Conservation (phyloP, 2,797 vertebrate genomes). For the Eupleurogrammus muticus region DNA sequence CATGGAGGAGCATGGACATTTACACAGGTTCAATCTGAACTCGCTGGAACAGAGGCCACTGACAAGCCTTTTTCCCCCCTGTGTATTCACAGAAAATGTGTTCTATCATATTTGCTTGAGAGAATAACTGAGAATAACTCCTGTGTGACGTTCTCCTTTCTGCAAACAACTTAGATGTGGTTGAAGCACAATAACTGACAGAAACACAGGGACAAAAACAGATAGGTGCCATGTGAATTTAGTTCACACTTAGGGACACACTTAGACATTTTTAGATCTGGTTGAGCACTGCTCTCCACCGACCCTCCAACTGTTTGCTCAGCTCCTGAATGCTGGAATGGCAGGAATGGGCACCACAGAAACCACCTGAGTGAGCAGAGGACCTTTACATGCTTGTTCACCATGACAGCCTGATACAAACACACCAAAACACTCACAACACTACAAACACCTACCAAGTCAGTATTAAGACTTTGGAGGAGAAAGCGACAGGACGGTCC, state of each 20-base stretch:
- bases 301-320: constrained; percentile 62
- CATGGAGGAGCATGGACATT: too few relatives aligned
- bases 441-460: constrained; percentile 31
- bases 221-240: background rate
- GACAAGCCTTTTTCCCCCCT: too few relatives aligned
- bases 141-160: constrained; percentile 9
- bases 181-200: background rate
- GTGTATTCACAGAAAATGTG: too few relatives aligned
- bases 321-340: constrained; percentile 68
- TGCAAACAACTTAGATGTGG: background rate
- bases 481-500: too few relatives aligned
- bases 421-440: constrained; percentile 69
- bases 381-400: constrained; percentile 70
- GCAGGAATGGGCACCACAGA: constrained; percentile 75
- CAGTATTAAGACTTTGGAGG: background rate
- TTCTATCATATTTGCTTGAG: too few relatives aligned
- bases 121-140: background rate
- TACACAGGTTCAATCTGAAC: too few relatives aligned
- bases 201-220: constrained; percentile 2
- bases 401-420: constrained; percentile 80
- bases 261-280: constrained; percentile 12
- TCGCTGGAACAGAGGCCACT: too few relatives aligned
- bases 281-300: constrained; percentile 28
- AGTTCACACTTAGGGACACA: constrained; percentile 9
- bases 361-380: constrained; percentile 72